Evolutionary conservation across 2,888 invertebrate species (phyloP).

Genomic region (Pristionchus fissidentatus): DNA sequence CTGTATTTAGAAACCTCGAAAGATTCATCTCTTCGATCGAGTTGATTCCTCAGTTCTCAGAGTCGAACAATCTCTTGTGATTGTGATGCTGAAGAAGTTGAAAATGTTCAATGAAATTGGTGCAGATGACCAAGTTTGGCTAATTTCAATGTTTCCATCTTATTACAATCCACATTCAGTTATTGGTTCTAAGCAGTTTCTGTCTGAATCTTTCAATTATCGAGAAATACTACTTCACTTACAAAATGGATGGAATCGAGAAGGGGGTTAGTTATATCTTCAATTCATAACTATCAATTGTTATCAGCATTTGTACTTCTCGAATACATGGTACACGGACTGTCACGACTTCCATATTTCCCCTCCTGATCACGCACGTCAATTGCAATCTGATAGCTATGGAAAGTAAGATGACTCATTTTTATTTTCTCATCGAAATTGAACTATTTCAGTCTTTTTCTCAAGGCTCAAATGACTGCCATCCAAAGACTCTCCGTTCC

Average conservation of each 20-base stretch:
- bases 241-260: conserved; percentile 20
- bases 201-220: conserved; percentile 19
- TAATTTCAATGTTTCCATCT: not conserved
- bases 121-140: conserved; percentile 13
- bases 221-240: conserved; percentile 15
- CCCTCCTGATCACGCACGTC: not conserved
- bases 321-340: conserved; percentile 12
- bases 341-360: not conserved
- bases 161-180: not conserved
- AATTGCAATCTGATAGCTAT: conserved; percentile 15
- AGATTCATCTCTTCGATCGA: conserved; percentile 34
- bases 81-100: conserved; percentile 20
- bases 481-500: conserved; percentile 18
- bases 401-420: not conserved
- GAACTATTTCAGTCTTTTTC: not conserved
- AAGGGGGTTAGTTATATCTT: conserved; percentile 12
- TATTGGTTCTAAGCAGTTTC: not conserved
- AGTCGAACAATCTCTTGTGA: conserved; percentile 32
- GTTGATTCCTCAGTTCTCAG: not conserved
- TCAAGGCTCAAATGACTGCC: conserved; percentile 15
- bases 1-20: not conserved
- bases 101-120: conserved; percentile 19
- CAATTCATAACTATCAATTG: not conserved
- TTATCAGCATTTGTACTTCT: conserved; percentile 36
- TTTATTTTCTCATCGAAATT: not conserved